A percentile compares a stretch with the other conserved stretches of the same genome.
phyloP scores from a whole-genome alignment of 2,797 vertebrate species.

The Hafferia zeledoni region DNA sequence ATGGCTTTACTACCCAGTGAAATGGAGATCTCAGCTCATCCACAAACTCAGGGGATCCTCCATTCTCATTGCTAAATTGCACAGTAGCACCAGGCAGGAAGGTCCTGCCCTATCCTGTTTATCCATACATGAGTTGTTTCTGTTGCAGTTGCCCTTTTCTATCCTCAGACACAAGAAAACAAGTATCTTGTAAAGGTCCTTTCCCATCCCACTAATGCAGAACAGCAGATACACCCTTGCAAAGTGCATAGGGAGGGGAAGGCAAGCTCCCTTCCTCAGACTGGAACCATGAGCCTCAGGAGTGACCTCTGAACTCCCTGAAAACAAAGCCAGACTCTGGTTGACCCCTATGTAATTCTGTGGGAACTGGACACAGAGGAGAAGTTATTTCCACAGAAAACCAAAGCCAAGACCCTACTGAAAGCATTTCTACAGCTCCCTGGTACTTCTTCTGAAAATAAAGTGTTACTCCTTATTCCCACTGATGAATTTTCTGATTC shows the following conservation, averaged over 20 bases:
- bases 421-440: neutral
- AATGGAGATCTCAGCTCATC: neutral
- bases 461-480: neutral
- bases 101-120: neutral
- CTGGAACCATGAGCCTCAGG: neutral
- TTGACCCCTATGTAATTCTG: neutral
- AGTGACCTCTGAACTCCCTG: neutral
- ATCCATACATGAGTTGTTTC: neutral
- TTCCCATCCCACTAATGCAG: neutral
- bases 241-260: neutral
- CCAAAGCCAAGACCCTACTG: neutral
- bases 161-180: neutral
- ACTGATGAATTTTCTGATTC: neutral
- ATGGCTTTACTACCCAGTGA: neutral
- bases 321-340: neutral
- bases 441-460: neutral
- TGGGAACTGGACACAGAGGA: neutral
- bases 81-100: neutral
- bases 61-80: neutral
- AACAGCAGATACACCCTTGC: neutral
- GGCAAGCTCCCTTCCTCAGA: neutral
- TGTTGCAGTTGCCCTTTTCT: neutral
- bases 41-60: neutral
- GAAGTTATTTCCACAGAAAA: neutral
- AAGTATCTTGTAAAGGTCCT: neutral